These are phyloP conservation scores for Actias luna DNA, from an alignment of 2,888 invertebrate genomes.

Conservation along the genomic window DNA sequence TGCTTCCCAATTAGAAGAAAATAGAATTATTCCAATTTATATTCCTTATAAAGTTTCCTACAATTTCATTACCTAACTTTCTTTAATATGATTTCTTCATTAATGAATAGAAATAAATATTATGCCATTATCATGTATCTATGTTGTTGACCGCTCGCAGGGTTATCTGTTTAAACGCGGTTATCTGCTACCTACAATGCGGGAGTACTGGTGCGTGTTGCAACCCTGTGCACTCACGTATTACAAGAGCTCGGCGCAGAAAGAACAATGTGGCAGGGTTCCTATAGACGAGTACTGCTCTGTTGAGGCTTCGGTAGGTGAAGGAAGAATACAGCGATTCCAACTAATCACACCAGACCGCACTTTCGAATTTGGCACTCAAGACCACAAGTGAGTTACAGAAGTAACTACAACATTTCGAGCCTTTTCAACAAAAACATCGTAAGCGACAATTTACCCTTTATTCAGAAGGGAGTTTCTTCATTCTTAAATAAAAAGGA, in stretches of 20 bases:
- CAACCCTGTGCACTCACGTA: conserved; percentile 88
- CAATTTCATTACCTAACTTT: not conserved
- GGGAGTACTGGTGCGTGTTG: conserved; percentile 91
- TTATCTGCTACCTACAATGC: conserved; percentile 88
- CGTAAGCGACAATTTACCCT: no score
- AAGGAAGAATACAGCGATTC: conserved; percentile 83
- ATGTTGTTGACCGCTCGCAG: conserved; percentile 47
- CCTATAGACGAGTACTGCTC: conserved; percentile 84
- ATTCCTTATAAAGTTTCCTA: not conserved
- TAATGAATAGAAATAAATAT: no score
- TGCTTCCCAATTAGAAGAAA: not conserved
- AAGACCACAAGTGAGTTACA: conserved; percentile 84
- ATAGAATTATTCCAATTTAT: not conserved
- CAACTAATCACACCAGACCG: conserved; percentile 86
- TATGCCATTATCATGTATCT: no score
- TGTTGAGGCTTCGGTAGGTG: conserved; percentile 83
- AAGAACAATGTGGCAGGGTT: conserved; percentile 86
- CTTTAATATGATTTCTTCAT: no score
- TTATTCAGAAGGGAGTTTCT: no score
- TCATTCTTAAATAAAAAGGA: no score
- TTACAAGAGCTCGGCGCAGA: conserved; percentile 86
- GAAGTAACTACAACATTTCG: no score
- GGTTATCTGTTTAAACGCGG: conserved; percentile 88
- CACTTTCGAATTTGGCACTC: conserved; percentile 87
- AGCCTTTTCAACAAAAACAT: no score